Evolutionary conservation across 2,888 invertebrate species (phyloP).

Genomic region (Eupithecia pulchellata): DNA sequence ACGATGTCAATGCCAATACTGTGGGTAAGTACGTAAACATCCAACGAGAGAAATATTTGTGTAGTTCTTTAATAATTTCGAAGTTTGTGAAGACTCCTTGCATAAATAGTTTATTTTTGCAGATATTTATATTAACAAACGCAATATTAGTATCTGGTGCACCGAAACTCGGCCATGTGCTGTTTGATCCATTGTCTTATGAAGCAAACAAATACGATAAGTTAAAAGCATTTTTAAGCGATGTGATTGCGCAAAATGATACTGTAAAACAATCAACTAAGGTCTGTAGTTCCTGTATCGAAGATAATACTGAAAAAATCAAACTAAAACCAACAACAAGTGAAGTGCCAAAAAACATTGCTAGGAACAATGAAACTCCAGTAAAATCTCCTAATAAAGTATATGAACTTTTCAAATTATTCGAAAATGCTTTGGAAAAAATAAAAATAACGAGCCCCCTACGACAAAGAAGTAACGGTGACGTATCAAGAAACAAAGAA

Average conservation of each 20-base stretch:
- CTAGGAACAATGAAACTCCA: neutral
- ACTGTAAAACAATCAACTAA: constrained; percentile 3
- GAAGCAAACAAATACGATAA: constrained; percentile 47
- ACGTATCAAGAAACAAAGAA: constrained; percentile 12
- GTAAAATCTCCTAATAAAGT: neutral
- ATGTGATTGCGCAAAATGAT: neutral
- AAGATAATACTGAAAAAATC: constrained; percentile 14
- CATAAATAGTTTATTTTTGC: constrained; percentile 8
- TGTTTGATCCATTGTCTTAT: constrained; percentile 53
- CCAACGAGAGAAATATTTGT: neutral
- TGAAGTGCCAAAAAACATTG: neutral
- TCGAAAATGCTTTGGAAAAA: constrained; percentile 14
- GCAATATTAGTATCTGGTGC: constrained; percentile 45
- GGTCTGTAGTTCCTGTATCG: constrained; percentile 2
- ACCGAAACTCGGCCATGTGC: constrained; percentile 57
- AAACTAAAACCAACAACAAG: constrained; percentile 1
- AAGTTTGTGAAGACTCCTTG: neutral
- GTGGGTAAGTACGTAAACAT: constrained; percentile 30
- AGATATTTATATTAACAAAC: constrained; percentile 15
- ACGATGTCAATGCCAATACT: constrained; percentile 36
- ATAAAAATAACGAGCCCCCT: neutral
- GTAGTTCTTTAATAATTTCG: neutral
- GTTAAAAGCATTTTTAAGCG: constrained; percentile 16
- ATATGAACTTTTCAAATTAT: constrained; percentile 11
- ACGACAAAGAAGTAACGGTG: neutral